These are phyloP conservation scores for Thalassaphorura encarpata DNA, from an alignment of 1,140 invertebrate genomes.

Conservation along the genomic window DNA sequence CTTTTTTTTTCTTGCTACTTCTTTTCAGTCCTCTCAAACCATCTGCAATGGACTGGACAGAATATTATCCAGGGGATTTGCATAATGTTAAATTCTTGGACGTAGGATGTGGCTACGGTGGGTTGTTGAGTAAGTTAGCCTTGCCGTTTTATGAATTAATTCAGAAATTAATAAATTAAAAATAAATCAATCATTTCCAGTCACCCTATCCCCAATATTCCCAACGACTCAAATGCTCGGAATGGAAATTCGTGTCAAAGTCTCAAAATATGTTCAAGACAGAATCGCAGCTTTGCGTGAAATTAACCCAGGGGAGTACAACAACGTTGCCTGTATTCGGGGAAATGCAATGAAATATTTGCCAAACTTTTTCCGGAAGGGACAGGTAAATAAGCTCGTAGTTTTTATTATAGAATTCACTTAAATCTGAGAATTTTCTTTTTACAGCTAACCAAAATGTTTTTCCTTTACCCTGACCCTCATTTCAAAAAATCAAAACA, in stretches of 20 bases:
- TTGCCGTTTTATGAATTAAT: no score
- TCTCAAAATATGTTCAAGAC: slow-evolving; percentile 96
- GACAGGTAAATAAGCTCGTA: slow-evolving; percentile 52
- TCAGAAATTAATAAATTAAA: no score
- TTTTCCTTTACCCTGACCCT: slow-evolving; percentile 99
- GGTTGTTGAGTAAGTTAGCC: slow-evolving; percentile 78
- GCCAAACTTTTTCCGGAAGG: slow-evolving; percentile 93
- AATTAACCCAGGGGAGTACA: slow-evolving; percentile 64
- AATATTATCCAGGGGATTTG: slow-evolving; percentile 57
- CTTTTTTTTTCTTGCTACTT: slow-evolving; percentile 29
- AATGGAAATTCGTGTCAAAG: slow-evolving; percentile 97
- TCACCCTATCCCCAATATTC: slow-evolving; percentile 81
- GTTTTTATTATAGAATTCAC: neutral
- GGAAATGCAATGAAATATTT: slow-evolving; percentile 99
- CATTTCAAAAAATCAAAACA: slow-evolving; percentile 99
- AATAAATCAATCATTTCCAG: no score
- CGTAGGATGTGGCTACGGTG: slow-evolving; percentile 98
- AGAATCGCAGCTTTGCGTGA: slow-evolving; percentile 75
- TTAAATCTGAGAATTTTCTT: slow-evolving; percentile 20
- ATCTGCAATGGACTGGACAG: slow-evolving; percentile 61
- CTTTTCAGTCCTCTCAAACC: slow-evolving; percentile 56
- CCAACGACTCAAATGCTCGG: slow-evolving; percentile 84
- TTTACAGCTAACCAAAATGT: slow-evolving; percentile 90
- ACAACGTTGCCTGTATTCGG: slow-evolving; percentile 90
- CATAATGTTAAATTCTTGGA: slow-evolving; percentile 80